Evolutionary conservation across 2,113 vertebrate genomes (phyloP).

Genomic region (Zosterops lateralis): DNA sequence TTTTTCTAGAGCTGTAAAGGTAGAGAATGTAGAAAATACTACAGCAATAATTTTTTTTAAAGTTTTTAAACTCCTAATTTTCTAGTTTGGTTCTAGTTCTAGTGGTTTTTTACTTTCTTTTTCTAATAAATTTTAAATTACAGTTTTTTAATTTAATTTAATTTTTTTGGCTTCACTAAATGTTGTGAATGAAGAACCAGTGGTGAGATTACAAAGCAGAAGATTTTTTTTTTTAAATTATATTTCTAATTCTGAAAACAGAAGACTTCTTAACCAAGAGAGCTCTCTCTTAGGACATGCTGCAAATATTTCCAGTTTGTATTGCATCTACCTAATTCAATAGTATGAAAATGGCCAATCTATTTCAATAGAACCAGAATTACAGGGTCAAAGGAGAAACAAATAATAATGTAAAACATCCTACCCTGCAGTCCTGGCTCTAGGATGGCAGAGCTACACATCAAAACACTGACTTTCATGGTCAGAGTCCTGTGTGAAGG

Average conservation of each 20-base stretch:
- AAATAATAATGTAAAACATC: background rate
- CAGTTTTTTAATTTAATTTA: too few relatives aligned
- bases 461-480: background rate
- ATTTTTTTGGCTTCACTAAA: background rate
- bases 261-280: background rate
- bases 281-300: background rate
- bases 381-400: background rate
- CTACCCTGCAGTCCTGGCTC: background rate
- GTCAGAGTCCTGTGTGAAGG: background rate
- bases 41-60: background rate
- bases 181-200: background rate
- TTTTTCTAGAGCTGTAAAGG: background rate
- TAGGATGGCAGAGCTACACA: background rate
- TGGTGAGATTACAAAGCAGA: background rate
- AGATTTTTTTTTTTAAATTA: fast-evolving
- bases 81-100: background rate
- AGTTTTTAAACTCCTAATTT: background rate
- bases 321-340: background rate
- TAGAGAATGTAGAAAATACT: background rate
- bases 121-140: background rate
- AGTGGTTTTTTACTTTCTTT: background rate
- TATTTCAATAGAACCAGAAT: background rate
- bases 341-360: background rate
- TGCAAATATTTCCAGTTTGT: background rate
- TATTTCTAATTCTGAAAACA: background rate